These are phyloP conservation scores for Cyclina sinensis DNA, from an alignment of 1,140 invertebrate genomes.

Conservation along the genomic window DNA sequence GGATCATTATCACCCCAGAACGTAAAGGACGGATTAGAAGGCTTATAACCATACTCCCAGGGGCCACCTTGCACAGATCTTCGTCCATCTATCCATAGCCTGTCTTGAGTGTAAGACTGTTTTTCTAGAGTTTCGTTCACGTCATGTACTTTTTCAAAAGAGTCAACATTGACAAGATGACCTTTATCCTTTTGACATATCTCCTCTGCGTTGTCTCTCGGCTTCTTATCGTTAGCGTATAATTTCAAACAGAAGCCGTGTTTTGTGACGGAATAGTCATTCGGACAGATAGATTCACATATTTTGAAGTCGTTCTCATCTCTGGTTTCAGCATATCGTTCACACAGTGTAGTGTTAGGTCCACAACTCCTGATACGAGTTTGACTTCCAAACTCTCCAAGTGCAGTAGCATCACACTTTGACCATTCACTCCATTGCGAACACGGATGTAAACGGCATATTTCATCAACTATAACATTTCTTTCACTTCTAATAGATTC, in stretches of 20 bases:
- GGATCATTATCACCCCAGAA: constrained; percentile 12
- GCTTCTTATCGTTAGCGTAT: neutral
- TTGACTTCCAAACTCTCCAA: constrained; percentile 11
- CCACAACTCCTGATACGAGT: neutral
- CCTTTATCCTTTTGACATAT: neutral
- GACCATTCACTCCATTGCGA: constrained; percentile 19
- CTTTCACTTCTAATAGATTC: too few relatives aligned
- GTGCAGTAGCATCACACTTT: neutral
- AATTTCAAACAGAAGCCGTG: constrained; percentile 19
- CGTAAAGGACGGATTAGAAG: neutral
- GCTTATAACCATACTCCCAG: neutral
- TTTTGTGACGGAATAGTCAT: neutral
- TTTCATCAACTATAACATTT: neutral
- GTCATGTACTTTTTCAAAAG: neutral
- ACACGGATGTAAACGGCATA: constrained; percentile 14
- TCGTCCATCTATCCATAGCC: constrained; percentile 15
- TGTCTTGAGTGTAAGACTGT: neutral
- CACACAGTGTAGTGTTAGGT: constrained; percentile 6
- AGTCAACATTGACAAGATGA: constrained; percentile 20
- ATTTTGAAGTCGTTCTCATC: neutral
- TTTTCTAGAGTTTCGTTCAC: neutral
- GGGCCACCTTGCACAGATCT: neutral
- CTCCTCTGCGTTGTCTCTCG: constrained; percentile 9
- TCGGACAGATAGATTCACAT: constrained; percentile 1
- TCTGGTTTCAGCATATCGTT: neutral